Base-by-base conservation (phyloP, 2,888 invertebrate species). In the Drosophila lacicola region DNA sequence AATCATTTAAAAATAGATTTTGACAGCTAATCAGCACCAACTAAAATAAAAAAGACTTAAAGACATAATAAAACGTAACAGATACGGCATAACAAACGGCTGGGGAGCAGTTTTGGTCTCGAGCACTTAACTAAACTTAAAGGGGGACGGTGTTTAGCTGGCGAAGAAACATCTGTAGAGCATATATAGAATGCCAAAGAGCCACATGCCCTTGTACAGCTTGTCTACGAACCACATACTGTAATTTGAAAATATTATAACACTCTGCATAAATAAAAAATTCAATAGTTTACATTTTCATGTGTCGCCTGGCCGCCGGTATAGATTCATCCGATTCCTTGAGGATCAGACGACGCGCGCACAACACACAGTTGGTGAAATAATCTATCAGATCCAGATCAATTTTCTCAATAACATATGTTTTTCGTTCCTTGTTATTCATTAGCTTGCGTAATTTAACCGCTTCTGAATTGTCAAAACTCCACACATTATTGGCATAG, bases 401-500 rank as follows among this genome's bases (percentile, higher is more conserved):
- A 45, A 92, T 90, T 68, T 91, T 91, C 64, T 97, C 96, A 0
- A 96, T 92, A 68, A 96, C 95, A 87, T 96, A 97, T 36, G 94
- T 94, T 4, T 93, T 80, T 46, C 94, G 93, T 90, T 97, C 97
- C 61, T 92, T 93, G 0, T 94, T 93, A 87, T 96, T 97, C 78
- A 97, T 93, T 5, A 93, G 90, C 2, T 92, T 90, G 34, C 96
- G 92, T 0, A 96, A 78, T 8, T 92, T 90, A 9, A 94, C 91
- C 0, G 95, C 94, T 72, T 95, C 94, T 53, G 95, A 94, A 19
- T 96, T 97, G 46, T 95, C 95, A 91, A 97, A 97, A 88, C 96
- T 96, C 98, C 98, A 98, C 72, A 97, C 97, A 90, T 97, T 96
- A 90, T 96, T 97, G 0, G 98, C 97, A 92, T 98, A 98, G 91